Evolutionary conservation across 1,140 invertebrate genomes (phyloP).

Genomic region (Bombus impatiens): DNA sequence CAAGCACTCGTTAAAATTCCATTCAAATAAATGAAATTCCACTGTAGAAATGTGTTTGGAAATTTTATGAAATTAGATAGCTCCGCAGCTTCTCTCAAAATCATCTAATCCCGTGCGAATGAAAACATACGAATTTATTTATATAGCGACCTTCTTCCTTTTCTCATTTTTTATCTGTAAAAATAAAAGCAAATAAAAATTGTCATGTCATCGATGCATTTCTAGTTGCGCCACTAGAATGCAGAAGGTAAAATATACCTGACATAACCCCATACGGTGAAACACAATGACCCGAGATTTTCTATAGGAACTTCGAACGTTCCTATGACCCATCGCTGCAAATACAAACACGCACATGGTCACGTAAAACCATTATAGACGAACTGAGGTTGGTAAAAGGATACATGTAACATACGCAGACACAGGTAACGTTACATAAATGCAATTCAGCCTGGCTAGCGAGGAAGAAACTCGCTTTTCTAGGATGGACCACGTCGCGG

Average conservation of each 20-base stretch:
- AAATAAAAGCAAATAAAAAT: neutral
- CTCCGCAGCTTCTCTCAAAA: too few relatives aligned
- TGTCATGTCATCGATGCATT: neutral
- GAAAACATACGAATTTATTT: too few relatives aligned
- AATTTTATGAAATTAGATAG: too few relatives aligned
- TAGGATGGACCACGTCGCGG: neutral
- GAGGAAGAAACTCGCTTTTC: slow-evolving; percentile 15
- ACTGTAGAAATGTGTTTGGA: too few relatives aligned
- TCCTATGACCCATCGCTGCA: neutral
- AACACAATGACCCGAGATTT: too few relatives aligned
- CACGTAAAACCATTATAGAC: neutral
- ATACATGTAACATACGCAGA: slow-evolving; percentile 21
- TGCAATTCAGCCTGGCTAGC: neutral
- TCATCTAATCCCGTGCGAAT: too few relatives aligned
- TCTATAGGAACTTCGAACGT: neutral
- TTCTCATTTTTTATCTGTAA: too few relatives aligned
- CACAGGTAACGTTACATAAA: slow-evolving; percentile 29
- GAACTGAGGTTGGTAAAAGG: slow-evolving; percentile 10
- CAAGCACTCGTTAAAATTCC: too few relatives aligned
- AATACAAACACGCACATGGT: neutral
- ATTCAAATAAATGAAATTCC: too few relatives aligned
- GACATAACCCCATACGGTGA: neutral
- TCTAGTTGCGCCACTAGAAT: too few relatives aligned
- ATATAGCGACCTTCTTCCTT: too few relatives aligned
- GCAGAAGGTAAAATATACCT: neutral